Evolutionary conservation across 1,140 invertebrate genomes (phyloP).

Genomic region (Magallana angulata): DNA sequence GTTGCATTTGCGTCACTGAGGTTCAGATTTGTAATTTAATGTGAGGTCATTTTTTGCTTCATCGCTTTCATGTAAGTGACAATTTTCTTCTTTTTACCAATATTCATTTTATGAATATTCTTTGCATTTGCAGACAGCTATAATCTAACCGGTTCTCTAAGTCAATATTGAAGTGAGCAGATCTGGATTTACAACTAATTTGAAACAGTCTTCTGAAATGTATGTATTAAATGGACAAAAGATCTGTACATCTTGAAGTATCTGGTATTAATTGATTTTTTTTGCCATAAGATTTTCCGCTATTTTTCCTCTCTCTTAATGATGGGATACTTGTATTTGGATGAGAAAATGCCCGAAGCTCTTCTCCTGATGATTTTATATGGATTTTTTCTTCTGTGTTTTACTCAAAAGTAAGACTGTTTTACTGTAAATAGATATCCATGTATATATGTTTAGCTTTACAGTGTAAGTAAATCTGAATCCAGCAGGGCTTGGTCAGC

Average conservation of each 20-base stretch:
- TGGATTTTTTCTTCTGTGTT: constrained; percentile 4
- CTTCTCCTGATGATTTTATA: background rate
- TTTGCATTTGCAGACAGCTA: background rate
- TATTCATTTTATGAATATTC: constrained; percentile 6
- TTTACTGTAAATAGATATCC: background rate
- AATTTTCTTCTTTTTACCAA: constrained; percentile 26
- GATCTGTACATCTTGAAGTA: background rate
- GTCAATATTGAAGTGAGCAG: background rate
- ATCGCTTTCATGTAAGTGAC: constrained; percentile 37
- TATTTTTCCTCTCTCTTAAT: background rate
- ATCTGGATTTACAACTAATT: background rate
- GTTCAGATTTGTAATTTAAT: constrained; percentile 30
- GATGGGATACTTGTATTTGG: background rate
- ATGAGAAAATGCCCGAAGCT: background rate
- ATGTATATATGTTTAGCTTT: background rate
- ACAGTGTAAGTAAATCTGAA: background rate
- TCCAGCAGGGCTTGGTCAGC: background rate
- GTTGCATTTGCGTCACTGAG: constrained; percentile 16
- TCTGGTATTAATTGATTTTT: background rate
- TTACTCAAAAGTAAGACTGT: background rate
- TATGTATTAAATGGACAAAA: background rate
- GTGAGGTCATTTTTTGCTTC: constrained; percentile 29
- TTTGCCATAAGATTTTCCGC: constrained; percentile 11
- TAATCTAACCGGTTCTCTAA: background rate
- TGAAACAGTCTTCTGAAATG: background rate